Percentiles rank a stretch among this genome's conserved stretches.
Evolutionary conservation across 2,888 invertebrate genomes (phyloP).

Genomic region (Orchesella flavescens): DNA sequence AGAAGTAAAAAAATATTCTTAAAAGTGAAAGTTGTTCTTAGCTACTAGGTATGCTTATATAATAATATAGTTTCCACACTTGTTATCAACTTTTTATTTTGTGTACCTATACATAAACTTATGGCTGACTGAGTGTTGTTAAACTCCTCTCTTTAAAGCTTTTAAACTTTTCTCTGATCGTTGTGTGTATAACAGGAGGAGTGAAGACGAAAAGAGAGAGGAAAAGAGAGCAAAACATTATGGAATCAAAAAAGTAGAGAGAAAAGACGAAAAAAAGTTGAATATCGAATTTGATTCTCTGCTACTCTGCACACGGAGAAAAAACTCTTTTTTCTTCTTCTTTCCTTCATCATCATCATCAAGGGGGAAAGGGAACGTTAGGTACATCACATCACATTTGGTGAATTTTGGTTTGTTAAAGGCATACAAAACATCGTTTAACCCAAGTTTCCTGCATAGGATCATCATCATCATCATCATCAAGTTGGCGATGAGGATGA

Average conservation of each 20-base stretch:
- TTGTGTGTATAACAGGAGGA: neutral
- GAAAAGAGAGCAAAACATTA: constrained; percentile 12
- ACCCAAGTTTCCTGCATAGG: neutral
- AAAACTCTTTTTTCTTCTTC: too few species aligned
- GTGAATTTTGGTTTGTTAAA: neutral
- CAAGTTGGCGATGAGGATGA: neutral
- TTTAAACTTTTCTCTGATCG: constrained; percentile 11
- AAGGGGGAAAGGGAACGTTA: neutral
- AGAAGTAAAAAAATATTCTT: neutral
- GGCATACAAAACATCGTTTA: neutral
- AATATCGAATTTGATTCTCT: constrained; percentile 35
- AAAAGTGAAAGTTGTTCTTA: neutral
- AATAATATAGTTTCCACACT: neutral
- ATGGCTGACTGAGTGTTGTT: constrained; percentile 19
- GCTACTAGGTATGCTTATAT: neutral
- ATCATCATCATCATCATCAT: neutral
- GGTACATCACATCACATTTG: neutral
- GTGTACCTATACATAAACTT: constrained; percentile 10
- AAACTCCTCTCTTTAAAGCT: constrained; percentile 4
- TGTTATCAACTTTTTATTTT: neutral
- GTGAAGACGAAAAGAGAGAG: too few species aligned
- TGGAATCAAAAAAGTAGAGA: constrained; percentile 13
- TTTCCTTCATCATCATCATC: neutral
- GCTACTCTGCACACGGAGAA: neutral
- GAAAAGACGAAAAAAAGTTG: constrained; percentile 28